Base-by-base conservation (phyloP, 2,113 vertebrate genomes). In the Rousettus leschenaultii region DNA sequence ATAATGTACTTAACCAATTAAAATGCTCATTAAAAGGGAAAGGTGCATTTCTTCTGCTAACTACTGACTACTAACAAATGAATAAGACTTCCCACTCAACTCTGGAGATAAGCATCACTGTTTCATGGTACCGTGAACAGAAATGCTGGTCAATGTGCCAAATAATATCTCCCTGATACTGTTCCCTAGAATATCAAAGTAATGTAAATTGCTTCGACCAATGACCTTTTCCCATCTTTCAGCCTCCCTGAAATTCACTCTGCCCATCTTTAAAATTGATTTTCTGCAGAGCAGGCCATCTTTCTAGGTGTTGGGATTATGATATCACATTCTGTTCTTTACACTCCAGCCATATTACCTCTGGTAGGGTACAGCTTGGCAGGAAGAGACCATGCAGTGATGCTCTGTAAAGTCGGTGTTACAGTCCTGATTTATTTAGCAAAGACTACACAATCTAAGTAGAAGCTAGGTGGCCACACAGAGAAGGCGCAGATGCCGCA, bases 1-100 rank as follows among this genome's bases (percentile, higher is more conserved):
- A 68, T 95, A 90, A 85, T 94, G 53, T 66, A 79, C 75, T 66
- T 84, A 90, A 84, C 71, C 55, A 90, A 91, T 59, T 75, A 91
- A 95, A 94, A 71, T 83, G 48, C 55, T 78, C 66, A 40, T 40
- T 90, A 71, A 95, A 83, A 89, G 55, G 61, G 75, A 85, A 89
- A 90, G 18, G 16, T 38, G 30, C 90, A 74, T 85, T 96, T 94
- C 90, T 97, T 75, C 55, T 75, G 57, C 77, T 7, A 59, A 86
- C 51, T 78, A n/a, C 51, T 73, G 45, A 95, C 51, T 51, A 30
- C 57, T 90, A 87, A 90, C 45, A 95, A 74, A 59, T 84, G 45
- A 95, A 22, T 73, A 63, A 59, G 65, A 65, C 33, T 93, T 95
- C 43, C 71, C 24, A 33, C 19, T 89, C 51, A 15, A 16, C 28